phyloP scores from a whole-genome alignment of 2,797 vertebrate genomes.

The Cryptoblepharus egeriae region DNA sequence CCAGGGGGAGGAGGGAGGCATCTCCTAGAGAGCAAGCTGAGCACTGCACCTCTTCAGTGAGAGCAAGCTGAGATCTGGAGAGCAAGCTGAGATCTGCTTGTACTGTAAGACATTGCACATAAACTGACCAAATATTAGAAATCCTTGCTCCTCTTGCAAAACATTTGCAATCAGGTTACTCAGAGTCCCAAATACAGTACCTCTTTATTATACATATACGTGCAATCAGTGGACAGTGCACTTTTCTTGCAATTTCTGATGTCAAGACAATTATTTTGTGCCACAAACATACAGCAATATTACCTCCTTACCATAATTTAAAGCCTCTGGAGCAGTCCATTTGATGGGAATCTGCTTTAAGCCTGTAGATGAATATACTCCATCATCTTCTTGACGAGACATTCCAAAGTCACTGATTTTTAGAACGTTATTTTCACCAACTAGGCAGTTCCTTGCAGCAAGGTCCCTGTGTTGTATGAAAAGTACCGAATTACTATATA shows the following conservation, averaged over 20 bases:
- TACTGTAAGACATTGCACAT: too few relatives aligned
- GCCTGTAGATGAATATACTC: slow-evolving; percentile 95
- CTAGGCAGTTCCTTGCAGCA: slow-evolving; percentile 96
- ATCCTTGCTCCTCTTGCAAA: too few relatives aligned
- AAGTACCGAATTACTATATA: slow-evolving; percentile 65
- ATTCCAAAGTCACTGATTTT: slow-evolving; percentile 99
- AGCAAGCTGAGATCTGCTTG: too few relatives aligned
- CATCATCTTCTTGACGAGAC: slow-evolving; percentile 97
- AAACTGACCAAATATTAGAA: too few relatives aligned
- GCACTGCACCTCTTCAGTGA: too few relatives aligned
- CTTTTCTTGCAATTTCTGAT: not conserved
- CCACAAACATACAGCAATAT: slow-evolving; percentile 6
- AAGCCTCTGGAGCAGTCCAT: slow-evolving; percentile 97
- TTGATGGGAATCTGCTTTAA: slow-evolving; percentile 99
- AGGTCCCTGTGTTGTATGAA: slow-evolving; percentile 86
- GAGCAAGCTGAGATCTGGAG: too few relatives aligned
- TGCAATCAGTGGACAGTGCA: fast-evolving
- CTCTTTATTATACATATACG: too few relatives aligned
- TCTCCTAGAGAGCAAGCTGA: too few relatives aligned
- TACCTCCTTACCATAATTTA: slow-evolving; percentile 89
- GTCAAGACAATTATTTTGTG: not conserved
- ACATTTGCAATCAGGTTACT: too few relatives aligned
- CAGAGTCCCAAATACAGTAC: too few relatives aligned
- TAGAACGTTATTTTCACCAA: slow-evolving; percentile 89
- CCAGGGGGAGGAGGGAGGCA: too few relatives aligned